Conservation (phyloP, 2,888 invertebrate genomes). For the Himalopsyche kuldschensis region DNA sequence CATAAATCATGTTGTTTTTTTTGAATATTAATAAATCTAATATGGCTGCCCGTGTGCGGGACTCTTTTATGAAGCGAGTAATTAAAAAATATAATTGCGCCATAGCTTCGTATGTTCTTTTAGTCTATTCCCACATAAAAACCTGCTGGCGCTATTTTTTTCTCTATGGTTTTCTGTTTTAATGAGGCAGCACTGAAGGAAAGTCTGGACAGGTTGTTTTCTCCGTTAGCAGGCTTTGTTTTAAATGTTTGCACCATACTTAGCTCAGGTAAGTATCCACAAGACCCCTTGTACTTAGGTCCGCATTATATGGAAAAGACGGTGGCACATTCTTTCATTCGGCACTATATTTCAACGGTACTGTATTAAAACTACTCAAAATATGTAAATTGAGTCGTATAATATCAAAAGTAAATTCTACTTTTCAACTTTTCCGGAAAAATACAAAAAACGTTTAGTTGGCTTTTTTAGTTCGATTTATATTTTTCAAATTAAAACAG, state of each 20-base stretch:
- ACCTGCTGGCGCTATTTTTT: not conserved
- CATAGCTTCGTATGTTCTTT: not conserved
- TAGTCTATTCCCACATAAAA: not conserved
- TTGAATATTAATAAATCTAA: no score
- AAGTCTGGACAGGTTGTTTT: conserved; percentile 27
- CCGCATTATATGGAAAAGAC: not conserved
- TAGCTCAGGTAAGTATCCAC: not conserved
- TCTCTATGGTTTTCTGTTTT: conserved; percentile 5
- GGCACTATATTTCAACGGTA: no score
- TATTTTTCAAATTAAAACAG: no score
- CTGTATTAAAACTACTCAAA: no score
- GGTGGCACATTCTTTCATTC: no score
- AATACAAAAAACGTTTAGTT: no score
- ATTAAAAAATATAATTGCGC: not conserved
- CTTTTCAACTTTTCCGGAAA: no score
- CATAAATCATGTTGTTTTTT: no score
- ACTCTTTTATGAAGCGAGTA: not conserved
- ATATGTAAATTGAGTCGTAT: no score
- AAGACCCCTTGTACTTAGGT: not conserved
- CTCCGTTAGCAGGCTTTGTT: not conserved
- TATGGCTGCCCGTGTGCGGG: no score
- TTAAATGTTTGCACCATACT: not conserved
- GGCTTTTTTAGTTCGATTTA: no score
- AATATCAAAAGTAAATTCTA: no score
- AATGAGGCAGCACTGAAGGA: conserved; percentile 21